Percentiles rank a stretch among this genome's conserved stretches.
Conservation (phyloP, 2,888 invertebrate species). For the Choristoneura rosaceana region DNA sequence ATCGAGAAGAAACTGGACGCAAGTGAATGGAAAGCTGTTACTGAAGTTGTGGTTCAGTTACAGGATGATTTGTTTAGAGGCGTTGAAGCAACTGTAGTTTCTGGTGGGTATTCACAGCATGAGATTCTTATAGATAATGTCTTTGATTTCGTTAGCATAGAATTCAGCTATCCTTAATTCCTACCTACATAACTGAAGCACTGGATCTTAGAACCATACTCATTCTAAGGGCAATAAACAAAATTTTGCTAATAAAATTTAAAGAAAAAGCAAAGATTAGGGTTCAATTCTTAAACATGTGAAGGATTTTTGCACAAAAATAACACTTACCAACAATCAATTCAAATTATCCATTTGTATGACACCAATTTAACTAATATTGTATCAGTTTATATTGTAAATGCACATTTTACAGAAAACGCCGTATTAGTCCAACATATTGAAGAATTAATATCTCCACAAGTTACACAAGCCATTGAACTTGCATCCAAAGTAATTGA, state of each 20-base stretch:
- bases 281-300: too few species aligned
- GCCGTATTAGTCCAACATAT: constrained; percentile 51
- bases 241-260: too few species aligned
- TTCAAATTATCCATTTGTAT: not conserved
- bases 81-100: constrained; percentile 30
- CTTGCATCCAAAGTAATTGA: constrained; percentile 47
- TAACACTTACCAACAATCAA: too few species aligned
- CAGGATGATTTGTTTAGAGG: constrained; percentile 57
- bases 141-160: not conserved
- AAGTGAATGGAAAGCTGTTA: constrained; percentile 53
- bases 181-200: too few species aligned
- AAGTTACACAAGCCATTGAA: constrained; percentile 48
- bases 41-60: constrained; percentile 57
- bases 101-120: not conserved
- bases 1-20: constrained; percentile 46
- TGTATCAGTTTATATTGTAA: not conserved
- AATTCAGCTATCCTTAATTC: too few species aligned
- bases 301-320: too few species aligned
- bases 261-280: too few species aligned
- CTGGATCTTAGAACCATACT: too few species aligned
- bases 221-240: too few species aligned
- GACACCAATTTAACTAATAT: not conserved
- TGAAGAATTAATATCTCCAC: constrained; percentile 52
- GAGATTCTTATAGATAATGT: not conserved
- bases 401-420: constrained; percentile 36